A percentile compares a stretch with the other conserved stretches of the same genome.
These are phyloP conservation scores for Schrankia costaestrigalis DNA, from an alignment of 2,888 invertebrate genomes.

Conservation along the genomic window DNA sequence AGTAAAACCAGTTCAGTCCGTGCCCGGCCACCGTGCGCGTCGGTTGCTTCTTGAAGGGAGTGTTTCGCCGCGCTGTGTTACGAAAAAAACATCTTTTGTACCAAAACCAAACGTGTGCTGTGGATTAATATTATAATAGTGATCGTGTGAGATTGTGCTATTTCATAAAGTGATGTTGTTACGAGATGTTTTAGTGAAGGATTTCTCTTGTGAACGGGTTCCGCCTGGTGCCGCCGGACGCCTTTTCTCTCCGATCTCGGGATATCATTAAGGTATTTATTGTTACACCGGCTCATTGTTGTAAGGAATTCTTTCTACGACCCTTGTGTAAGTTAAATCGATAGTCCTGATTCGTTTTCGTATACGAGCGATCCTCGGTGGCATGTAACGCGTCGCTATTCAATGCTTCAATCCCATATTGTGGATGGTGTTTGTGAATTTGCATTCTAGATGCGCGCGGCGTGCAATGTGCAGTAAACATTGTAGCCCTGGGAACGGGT, in stretches of 20 bases:
- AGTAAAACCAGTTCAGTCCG: conserved; percentile 77
- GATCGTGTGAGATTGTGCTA: conserved; percentile 73
- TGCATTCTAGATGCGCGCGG: conserved; percentile 72
- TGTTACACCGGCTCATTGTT: conserved; percentile 80
- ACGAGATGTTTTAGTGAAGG: conserved; percentile 69
- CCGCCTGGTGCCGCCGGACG: conserved; percentile 69
- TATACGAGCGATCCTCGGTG: conserved; percentile 42
- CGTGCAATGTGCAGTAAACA: conserved; percentile 58
- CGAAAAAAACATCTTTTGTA: conserved; percentile 71
- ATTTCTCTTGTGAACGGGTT: conserved; percentile 72
- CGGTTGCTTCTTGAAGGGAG: conserved; percentile 48
- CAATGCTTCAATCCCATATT: conserved; percentile 61
- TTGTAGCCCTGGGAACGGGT: conserved; percentile 49
- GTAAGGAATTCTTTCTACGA: conserved; percentile 75
- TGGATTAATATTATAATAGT: conserved; percentile 67
- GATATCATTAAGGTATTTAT: conserved; percentile 82
- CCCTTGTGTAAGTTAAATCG: conserved; percentile 72
- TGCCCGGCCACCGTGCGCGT: conserved; percentile 76
- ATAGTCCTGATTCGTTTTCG: conserved; percentile 61
- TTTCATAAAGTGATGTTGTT: conserved; percentile 69
- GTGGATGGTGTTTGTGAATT: conserved; percentile 64
- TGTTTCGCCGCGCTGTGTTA: conserved; percentile 64
- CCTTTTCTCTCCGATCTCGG: conserved; percentile 75
- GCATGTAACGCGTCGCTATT: conserved; percentile 55
- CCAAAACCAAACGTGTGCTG: conserved; percentile 72